Base-by-base conservation (phyloP, 2,888 invertebrate genomes). In the Trichogramma dendrolimi region DNA sequence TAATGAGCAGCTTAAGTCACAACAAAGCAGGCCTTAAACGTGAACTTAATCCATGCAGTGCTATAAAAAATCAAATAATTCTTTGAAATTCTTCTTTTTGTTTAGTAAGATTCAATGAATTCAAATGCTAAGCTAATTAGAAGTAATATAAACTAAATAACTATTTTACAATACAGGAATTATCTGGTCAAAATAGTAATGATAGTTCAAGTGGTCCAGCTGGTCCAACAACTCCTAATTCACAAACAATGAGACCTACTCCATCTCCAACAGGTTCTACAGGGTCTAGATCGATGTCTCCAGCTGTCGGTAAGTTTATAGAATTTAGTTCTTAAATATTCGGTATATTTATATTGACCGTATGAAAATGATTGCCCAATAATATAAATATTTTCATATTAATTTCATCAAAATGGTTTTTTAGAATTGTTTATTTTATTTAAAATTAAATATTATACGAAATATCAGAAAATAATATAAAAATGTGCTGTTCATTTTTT, bases 281-380 rank as follows among this genome's bases (percentile, higher is more conserved):
- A 77, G 92, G 93, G 80, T 95, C 96, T 75, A 89, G 96, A 83
- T 96, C 96, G 82, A 95, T 96, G 92, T 96, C 96, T 82, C 96
- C 96, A 77, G 95, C 95, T 84, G 93, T 94, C 82, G 94, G 94
- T 94, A 79, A 85, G 92, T 86, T 14, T 10, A n/a, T 44, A 7
- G 46, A 44, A 44, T 44, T n/a, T 10, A 44, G 8, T 10, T 44
- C 62, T 57, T 7, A 10, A 7, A 44, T 10, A 44, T n/a, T n/a
- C 7, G n/a, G 8, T n/a, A 10, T n/a, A 44, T 7, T 44, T 11
- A 50, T 11, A 10, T 8, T 14, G 11, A 50, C n/a, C 27, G 7
- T 10, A 46, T 46, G 46, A 46, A 46, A 46, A 46, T 46, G 8
- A 46, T n/a, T 10, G 8, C 46, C 8, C n/a, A 10, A 46, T 46